Conservation (phyloP, 1,140 invertebrate species). For the Drosophila parabipectinata region DNA sequence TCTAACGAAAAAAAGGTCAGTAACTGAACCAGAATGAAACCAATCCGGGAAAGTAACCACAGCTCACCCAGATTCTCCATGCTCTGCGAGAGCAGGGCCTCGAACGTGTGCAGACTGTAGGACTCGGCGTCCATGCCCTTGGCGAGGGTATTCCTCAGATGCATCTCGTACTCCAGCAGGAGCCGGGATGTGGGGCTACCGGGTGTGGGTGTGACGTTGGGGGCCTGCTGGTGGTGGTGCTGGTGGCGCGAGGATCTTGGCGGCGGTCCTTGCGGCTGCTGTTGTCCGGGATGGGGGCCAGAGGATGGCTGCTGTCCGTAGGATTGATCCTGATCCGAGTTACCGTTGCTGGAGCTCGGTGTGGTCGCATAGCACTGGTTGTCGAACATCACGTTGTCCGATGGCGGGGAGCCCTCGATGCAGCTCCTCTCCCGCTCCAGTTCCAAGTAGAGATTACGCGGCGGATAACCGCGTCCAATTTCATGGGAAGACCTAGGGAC, state of each 20-base stretch:
- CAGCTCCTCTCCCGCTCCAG: slow-evolving; percentile 89
- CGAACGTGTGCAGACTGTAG: slow-evolving; percentile 96
- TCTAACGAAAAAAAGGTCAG: slow-evolving; percentile 2
- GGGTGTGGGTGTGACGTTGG: slow-evolving; percentile 89
- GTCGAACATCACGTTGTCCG: slow-evolving; percentile 96
- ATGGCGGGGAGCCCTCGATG: slow-evolving; percentile 93
- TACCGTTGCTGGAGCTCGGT: slow-evolving; percentile 94
- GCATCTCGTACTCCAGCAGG: slow-evolving; percentile 97
- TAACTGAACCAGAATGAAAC: slow-evolving; percentile 4
- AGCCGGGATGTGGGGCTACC: slow-evolving; percentile 94
- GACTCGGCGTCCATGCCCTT: slow-evolving; percentile 98
- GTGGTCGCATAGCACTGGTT: slow-evolving; percentile 97
- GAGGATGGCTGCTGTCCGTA: slow-evolving; percentile 86
- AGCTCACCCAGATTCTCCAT: slow-evolving; percentile 96
- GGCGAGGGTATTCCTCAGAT: slow-evolving; percentile 95
- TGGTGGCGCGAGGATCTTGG: slow-evolving; percentile 62
- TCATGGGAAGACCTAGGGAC: slow-evolving; percentile 87
- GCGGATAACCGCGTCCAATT: slow-evolving; percentile 85
- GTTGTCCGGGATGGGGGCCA: slow-evolving; percentile 82
- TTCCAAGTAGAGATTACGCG: slow-evolving; percentile 91
- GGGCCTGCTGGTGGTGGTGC: slow-evolving; percentile 84
- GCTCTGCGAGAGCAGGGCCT: slow-evolving; percentile 95
- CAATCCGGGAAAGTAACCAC: background rate
- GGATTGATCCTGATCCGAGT: slow-evolving; percentile 92
- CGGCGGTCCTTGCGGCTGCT: slow-evolving; percentile 82